phyloP scores from a whole-genome alignment of 2,797 vertebrate species.

The Chelon labrosus region DNA sequence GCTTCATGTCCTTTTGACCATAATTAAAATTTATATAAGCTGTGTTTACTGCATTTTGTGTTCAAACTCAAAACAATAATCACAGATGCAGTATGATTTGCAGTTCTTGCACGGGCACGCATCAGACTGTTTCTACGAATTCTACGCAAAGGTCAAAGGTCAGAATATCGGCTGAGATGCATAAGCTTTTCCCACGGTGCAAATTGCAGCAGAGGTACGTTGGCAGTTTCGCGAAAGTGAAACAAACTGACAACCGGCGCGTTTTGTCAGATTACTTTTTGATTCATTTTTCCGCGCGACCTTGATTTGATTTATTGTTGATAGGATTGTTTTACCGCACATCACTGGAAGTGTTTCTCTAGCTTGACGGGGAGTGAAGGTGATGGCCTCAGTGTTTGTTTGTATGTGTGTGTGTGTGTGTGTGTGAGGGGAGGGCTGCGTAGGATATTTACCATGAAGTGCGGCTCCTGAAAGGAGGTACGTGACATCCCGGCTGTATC shows the following conservation, averaged over 20 bases:
- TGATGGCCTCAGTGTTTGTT: constrained; percentile 8
- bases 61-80: no score
- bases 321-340: constrained; percentile 34
- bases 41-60: no score
- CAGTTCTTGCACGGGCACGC: no score
- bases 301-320: constrained; percentile 30
- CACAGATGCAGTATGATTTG: no score
- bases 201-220: neutral
- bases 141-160: no score
- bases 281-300: constrained; percentile 6
- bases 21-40: no score
- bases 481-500: constrained; percentile 72
- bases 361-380: constrained; percentile 17
- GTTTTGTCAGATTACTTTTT: neutral
- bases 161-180: neutral
- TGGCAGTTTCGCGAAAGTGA: no score
- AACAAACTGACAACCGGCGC: neutral
- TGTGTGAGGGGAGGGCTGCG: neutral
- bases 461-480: constrained; percentile 60
- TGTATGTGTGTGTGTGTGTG: neutral
- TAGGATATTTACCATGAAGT: constrained; percentile 83
- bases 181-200: neutral
- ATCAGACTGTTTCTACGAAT: no score
- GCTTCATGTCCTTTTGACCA: no score
- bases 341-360: constrained; percentile 3